Evolutionary conservation across 2,888 invertebrate genomes (phyloP).

Genomic region (Tenthredo distinguenda): DNA sequence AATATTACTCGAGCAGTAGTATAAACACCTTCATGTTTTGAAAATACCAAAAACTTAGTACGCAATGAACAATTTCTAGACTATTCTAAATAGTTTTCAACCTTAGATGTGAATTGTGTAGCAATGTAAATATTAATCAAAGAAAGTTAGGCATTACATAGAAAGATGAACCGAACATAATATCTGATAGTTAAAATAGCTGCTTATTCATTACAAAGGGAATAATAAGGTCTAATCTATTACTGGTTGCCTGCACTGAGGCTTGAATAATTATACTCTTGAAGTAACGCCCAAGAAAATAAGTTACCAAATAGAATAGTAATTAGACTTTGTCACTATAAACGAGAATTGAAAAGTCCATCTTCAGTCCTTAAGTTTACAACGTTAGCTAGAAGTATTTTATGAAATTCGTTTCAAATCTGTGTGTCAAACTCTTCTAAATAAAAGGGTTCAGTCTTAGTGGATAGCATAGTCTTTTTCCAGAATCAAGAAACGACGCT

Average conservation of each 20-base stretch:
- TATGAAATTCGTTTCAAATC: constrained; percentile 33
- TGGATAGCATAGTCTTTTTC: constrained; percentile 32
- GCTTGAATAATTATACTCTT: background rate
- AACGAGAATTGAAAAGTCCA: background rate
- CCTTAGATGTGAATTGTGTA: background rate
- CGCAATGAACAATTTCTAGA: background rate
- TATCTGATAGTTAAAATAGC: constrained; percentile 6
- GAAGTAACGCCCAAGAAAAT: background rate
- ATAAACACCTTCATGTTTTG: background rate
- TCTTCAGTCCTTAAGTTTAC: constrained; percentile 14
- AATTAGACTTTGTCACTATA: background rate
- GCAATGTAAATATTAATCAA: background rate
- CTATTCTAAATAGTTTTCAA: background rate
- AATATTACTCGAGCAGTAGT: background rate
- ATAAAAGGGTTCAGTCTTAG: constrained; percentile 21
- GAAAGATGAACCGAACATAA: background rate
- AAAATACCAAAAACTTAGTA: background rate
- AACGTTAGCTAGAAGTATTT: background rate
- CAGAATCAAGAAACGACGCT: constrained; percentile 9
- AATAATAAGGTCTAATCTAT: constrained; percentile 5
- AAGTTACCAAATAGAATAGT: background rate
- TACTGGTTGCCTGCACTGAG: background rate
- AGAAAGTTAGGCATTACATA: background rate
- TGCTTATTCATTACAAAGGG: background rate
- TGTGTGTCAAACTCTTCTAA: constrained; percentile 18